These are phyloP conservation scores for Drosophila koepferae DNA, from an alignment of 2,888 invertebrate species.

Conservation along the genomic window DNA sequence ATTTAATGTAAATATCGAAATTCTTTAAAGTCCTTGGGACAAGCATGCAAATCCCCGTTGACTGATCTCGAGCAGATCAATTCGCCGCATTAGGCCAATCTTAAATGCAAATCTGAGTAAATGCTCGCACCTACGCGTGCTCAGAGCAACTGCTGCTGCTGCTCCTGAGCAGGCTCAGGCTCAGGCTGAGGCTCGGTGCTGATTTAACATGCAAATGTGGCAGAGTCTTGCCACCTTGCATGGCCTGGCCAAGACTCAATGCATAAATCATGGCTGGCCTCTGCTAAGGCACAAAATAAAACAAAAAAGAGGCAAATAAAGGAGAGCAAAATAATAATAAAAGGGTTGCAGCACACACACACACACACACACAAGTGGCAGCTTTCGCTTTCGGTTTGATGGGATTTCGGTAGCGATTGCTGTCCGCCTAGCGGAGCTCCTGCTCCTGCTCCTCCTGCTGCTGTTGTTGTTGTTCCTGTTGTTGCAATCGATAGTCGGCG, in stretches of 20 bases:
- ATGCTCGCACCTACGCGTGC: slow-evolving; percentile 18
- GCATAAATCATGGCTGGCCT: slow-evolving; percentile 69
- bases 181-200: slow-evolving; percentile 14
- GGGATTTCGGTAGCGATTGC: slow-evolving; percentile 43
- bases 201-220: slow-evolving; percentile 68
- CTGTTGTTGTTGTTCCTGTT: slow-evolving; percentile 19
- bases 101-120: slow-evolving; percentile 44
- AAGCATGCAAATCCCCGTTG: slow-evolving; percentile 4
- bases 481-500: slow-evolving; percentile 71
- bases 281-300: slow-evolving; percentile 24
- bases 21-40: no score
- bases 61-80: slow-evolving; percentile 28
- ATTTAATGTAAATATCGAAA: no score
- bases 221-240: slow-evolving; percentile 37
- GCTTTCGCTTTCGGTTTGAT: slow-evolving; percentile 66
- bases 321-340: slow-evolving; percentile 31
- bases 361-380: slow-evolving; percentile 58
- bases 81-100: slow-evolving; percentile 40
- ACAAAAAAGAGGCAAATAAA: slow-evolving; percentile 17
- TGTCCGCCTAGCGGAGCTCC: neutral
- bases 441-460: neutral
- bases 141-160: neutral
- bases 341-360: slow-evolving; percentile 56
- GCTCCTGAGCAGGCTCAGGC: neutral
- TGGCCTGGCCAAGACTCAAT: slow-evolving; percentile 41